A percentile compares a stretch with the other conserved stretches of the same genome.
These are phyloP conservation scores for Melieria omissa DNA, from an alignment of 2,888 invertebrate species.

Conservation along the genomic window DNA sequence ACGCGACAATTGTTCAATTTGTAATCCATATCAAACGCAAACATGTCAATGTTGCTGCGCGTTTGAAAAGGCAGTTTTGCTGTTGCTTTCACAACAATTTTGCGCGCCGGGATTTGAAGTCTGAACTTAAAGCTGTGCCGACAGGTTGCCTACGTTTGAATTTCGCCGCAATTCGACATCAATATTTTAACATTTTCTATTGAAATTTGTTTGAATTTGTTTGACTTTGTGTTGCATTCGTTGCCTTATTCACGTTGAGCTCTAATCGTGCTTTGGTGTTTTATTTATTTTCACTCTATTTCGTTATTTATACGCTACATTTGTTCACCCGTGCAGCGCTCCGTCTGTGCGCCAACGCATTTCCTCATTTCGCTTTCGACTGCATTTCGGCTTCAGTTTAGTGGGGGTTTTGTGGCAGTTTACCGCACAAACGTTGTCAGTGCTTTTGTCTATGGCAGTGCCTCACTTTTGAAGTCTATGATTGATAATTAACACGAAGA, in stretches of 20 bases:
- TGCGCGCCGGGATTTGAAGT: no score
- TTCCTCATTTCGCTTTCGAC: not conserved
- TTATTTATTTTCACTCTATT: not conserved
- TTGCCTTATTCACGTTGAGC: not conserved
- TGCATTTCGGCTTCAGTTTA: not conserved
- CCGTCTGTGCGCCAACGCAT: not conserved
- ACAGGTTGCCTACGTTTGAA: not conserved
- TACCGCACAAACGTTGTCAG: no score
- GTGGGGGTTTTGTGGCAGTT: no score
- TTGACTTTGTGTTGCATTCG: not conserved
- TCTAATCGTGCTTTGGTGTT: not conserved
- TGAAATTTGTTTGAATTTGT: not conserved
- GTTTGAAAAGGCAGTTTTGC: not conserved
- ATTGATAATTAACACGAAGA: no score
- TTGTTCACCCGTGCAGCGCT: not conserved
- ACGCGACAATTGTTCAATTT: constrained; percentile 28
- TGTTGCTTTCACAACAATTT: no score
- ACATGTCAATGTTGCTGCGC: constrained; percentile 23
- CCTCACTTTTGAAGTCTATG: no score
- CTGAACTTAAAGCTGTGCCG: no score
- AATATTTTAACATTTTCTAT: not conserved
- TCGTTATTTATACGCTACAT: not conserved
- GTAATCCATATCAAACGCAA: constrained; percentile 29
- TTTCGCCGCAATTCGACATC: not conserved
- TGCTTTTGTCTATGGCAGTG: no score